These are phyloP conservation scores for Rhagoletis zephyria DNA, from an alignment of 1,140 invertebrate species.

Conservation along the genomic window DNA sequence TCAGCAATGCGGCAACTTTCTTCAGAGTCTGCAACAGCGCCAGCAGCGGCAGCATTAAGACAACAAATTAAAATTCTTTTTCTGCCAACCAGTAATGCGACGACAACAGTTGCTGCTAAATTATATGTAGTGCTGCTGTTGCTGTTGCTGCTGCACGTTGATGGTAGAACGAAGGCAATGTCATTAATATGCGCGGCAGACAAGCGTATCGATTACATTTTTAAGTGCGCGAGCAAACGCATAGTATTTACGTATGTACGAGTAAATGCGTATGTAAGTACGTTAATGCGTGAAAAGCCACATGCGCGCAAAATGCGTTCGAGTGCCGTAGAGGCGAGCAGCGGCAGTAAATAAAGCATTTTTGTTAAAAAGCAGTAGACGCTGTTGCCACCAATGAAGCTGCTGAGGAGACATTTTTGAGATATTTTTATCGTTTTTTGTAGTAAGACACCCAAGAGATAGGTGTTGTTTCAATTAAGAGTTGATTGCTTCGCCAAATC, in stretches of 20 bases:
- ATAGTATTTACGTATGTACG: background rate
- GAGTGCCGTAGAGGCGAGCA: background rate
- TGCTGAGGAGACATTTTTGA: slow-evolving; percentile 34
- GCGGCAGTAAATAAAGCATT: background rate
- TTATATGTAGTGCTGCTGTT: background rate
- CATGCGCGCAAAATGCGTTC: background rate
- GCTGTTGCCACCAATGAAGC: slow-evolving; percentile 28
- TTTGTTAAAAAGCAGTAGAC: slow-evolving; percentile 22
- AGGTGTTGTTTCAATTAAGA: slow-evolving; percentile 29
- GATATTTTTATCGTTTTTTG: background rate
- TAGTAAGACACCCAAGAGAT: slow-evolving; percentile 3
- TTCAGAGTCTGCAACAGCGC: background rate
- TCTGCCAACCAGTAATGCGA: background rate
- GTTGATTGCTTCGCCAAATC: background rate
- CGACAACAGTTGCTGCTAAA: background rate
- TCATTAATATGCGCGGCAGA: slow-evolving; percentile 37
- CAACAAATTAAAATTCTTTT: slow-evolving; percentile 40
- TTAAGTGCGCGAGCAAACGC: slow-evolving; percentile 23
- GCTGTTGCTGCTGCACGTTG: background rate
- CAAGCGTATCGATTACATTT: slow-evolving; percentile 52
- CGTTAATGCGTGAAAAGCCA: background rate
- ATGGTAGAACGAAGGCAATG: background rate
- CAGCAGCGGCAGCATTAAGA: background rate
- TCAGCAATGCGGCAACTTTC: slow-evolving; percentile 44
- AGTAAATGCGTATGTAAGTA: no score